These are phyloP conservation scores for Galeopsomyia nigrocyanea DNA, from an alignment of 2,888 invertebrate species.

Conservation along the genomic window DNA sequence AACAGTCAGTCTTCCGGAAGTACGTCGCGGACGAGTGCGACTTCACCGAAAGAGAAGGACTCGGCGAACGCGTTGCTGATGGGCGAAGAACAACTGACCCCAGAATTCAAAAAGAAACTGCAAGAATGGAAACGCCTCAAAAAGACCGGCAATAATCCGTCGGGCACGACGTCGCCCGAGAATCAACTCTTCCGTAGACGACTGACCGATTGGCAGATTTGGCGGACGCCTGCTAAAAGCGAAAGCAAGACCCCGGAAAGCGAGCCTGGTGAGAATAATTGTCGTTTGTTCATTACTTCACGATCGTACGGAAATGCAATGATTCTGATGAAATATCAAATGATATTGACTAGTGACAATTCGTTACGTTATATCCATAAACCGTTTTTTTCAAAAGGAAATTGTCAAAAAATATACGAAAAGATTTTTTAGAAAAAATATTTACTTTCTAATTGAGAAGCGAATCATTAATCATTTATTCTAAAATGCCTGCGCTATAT, in stretches of 20 bases:
- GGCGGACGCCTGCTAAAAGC: conserved; percentile 67
- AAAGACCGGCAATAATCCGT: conserved; percentile 58
- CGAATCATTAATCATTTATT: no score
- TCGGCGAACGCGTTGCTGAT: conserved; percentile 61
- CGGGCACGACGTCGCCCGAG: conserved; percentile 50
- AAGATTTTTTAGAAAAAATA: no score
- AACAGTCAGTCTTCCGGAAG: conserved; percentile 42
- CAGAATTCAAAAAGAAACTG: conserved; percentile 86
- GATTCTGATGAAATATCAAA: no score
- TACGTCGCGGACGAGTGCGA: conserved; percentile 19
- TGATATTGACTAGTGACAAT: no score
- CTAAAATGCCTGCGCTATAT: no score
- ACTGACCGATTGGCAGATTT: conserved; percentile 75
- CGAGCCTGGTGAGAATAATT: conserved; percentile 24
- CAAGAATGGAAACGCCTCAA: conserved; percentile 88
- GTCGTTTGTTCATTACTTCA: not conserved
- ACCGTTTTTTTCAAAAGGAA: no score
- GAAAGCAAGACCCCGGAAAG: conserved; percentile 25
- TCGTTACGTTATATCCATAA: no score
- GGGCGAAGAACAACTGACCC: conserved; percentile 79
- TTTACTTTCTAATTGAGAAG: no score
- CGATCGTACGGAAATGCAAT: not conserved
- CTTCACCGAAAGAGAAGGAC: conserved; percentile 49
- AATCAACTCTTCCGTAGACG: conserved; percentile 64
- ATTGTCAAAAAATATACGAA: no score